Conservation (phyloP, 2,797 vertebrate genomes). For the Kryptopterus vitreolus region DNA sequence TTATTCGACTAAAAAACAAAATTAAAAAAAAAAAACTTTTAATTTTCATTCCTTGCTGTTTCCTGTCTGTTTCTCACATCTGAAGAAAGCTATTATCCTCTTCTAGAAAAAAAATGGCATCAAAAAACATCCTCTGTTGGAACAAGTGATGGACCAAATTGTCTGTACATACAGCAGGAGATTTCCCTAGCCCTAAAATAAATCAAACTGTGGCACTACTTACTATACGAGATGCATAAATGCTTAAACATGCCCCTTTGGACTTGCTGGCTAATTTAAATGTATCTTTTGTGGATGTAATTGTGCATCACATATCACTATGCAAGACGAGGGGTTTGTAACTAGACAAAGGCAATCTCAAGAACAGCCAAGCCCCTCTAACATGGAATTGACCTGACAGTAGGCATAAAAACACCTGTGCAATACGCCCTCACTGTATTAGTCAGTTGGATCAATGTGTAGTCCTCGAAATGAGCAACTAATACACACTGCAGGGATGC, state of each 20-base stretch:
- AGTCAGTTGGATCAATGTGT: constrained; percentile 19
- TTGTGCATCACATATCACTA: background rate
- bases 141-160: background rate
- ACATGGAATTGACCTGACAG: constrained; percentile 62
- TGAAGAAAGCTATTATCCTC: background rate
- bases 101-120: background rate
- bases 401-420: constrained; percentile 54
- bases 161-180: background rate
- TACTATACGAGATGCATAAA: background rate
- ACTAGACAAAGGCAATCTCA: constrained; percentile 12
- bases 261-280: background rate
- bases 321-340: background rate
- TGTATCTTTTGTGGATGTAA: background rate
- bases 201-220: background rate
- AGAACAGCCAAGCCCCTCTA: constrained; percentile 41
- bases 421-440: constrained; percentile 46
- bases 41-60: background rate
- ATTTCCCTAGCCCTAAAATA: too few species aligned
- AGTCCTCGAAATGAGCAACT: constrained; percentile 26
- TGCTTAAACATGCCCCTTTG: background rate
- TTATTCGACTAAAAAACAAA: background rate
- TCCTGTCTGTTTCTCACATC: background rate
- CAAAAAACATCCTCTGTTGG: background rate
- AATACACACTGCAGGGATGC: background rate
- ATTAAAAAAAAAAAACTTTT: background rate